Base-by-base conservation (phyloP, 2,888 invertebrate genomes). In the Cheilosia soror region DNA sequence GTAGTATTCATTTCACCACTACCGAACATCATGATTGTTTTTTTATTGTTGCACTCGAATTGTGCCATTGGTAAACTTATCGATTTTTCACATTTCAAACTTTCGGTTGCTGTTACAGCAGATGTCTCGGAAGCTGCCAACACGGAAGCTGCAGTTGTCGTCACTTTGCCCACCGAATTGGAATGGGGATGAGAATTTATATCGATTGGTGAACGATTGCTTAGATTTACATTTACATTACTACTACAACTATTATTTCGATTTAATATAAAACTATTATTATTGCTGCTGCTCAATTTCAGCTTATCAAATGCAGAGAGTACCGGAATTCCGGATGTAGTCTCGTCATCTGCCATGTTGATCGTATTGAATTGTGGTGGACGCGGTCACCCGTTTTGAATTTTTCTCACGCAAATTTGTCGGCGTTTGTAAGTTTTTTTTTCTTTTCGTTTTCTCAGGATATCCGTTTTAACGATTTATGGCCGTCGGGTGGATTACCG, bases 301-400 rank as follows among this genome's bases (percentile, higher is more conserved):
- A 85, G 57, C 72, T 85, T 53, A 66, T 85, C 84, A 27, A 85
- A 85, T 5, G 71, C 76, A 29, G 84, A 85, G n/a, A 85, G 57
- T 9, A 71, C 44, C 31, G 71, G 80, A 2, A 49, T 47, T 20
- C 76, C 80, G 29, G 80, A 57, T 57, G 65, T 53, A 53, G 57
- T 65, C 20, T 49, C 66, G 53, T 76, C 76, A 71, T 80, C 76
- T 71, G 80, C 84, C 84, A 85, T 85, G 5, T 84, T 84, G 37
- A n/a, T 60, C 31, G 31, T n/a, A 31, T 11, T 58, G 37, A 37
- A 11, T 47, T 27, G 57, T 71, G 47, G 47, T 66, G 58, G 40
- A 51, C 58, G 58, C 66, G 60, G 68, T 76, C 44, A 76, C 25
- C 27, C 40, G 40, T 47, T 69, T 55, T 25, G 13, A 40, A 49